Base-by-base conservation (phyloP, 2,113 vertebrate species). In the Merops nubicus region DNA sequence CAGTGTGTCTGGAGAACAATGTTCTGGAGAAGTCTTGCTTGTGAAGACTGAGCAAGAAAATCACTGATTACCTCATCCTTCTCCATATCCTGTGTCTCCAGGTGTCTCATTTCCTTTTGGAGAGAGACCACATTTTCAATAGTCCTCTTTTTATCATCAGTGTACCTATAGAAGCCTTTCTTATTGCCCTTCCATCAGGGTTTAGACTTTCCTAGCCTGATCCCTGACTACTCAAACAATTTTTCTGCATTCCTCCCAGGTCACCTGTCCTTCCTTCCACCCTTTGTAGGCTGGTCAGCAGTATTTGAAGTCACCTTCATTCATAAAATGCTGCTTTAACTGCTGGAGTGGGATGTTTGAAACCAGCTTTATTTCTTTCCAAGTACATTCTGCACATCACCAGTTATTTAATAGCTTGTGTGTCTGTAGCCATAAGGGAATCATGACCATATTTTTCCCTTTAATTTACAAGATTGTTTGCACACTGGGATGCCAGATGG, bases 401-500 rank as follows among this genome's bases (percentile, higher is more conserved):
- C 83, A 69, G 89, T 83, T 79, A 29, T 88, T 90, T 81, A 40
- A 42, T 56, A 89, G 96, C 96, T 90, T 96, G 93, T 69, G 75
- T 85, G 88, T 97, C 97, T 95, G 60, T 4, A 84, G 94, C 96
- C 96, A 90, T 43, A 84, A 97, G 97, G 96, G 92, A 98, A 87
- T 63, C 95, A 81, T 95, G 96, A 94, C 94, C 96, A 72, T 97
- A 97, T 96, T 97, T 98, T 91, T 57, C 94, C 96, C 94, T 87
- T 89, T 97, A 97, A 98, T 98, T 98, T 96, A 95, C 97, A 97
- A 95, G 97, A 94, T 67, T 97, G 97, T 98, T 98, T 97, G 96
- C 97, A 98, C 97, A 96, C 96, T 95, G 91, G 96, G 94, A 91
- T 95, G 95, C 97, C 97, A 98, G 97, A 98, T 98, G 97, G 98